Base-by-base conservation (phyloP, 2,113 vertebrate species). In the Bettongia penicillata region DNA sequence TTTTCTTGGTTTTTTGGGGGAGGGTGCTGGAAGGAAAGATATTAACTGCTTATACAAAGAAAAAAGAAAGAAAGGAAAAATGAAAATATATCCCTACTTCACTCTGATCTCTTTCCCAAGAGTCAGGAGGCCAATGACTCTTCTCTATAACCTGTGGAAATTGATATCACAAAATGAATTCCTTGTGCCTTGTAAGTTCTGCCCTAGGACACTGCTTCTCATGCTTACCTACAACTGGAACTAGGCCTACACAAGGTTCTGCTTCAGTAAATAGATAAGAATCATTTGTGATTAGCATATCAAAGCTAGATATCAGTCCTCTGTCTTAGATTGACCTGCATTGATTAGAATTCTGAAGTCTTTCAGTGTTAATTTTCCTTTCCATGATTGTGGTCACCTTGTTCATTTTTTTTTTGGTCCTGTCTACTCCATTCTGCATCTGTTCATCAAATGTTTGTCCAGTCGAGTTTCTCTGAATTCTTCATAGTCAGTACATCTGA, bases 181-280 rank as follows among this genome's bases (percentile, higher is more conserved):
- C 37, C 31, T 77, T 19, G 5, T 84, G n/a, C n/a, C 5, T 23
- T 22, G 68, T 68, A 12, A 12, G 31, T 22, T 43, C 23, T 43
- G 16, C 68, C 68, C n/a, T 43, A 23, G 19, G 68, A 84, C 16
- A 23, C 19, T 8, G 19, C 68, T 19, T 84, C n/a, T 84, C n/a
- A 7, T 43, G 68, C n/a, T 43, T 84, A 84, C 68, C 68, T n/a
- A 43, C 91, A 43, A 96, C 4, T 51, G 23, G 19, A 94, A 84
- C 24, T 61, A 26, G 49, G 61, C 43, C 55, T 8, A 53, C 57
- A 68, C 3, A 93, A 91, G 91, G 92, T 23, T 5, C 7, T 49
- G 57, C 89, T 90, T 95, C 94, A 94, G 93, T 91, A 31, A 95
- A 51, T 48, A 94, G 28, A n/a, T 96, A 90, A 94, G n/a, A 95